These are phyloP conservation scores for Xenopus borealis DNA, from an alignment of 2,113 vertebrate genomes.

Conservation along the genomic window DNA sequence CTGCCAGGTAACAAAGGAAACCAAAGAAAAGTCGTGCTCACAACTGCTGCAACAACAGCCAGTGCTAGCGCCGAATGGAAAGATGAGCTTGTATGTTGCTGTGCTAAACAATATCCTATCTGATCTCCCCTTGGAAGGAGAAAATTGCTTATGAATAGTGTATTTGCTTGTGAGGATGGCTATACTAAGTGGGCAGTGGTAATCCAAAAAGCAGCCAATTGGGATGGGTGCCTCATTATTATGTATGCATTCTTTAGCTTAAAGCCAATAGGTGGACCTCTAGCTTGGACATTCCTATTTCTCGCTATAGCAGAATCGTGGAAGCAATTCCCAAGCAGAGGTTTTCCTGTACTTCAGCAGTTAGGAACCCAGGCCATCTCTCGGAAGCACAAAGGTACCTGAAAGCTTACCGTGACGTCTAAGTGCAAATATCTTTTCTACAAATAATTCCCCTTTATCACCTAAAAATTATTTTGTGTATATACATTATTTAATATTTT, in stretches of 20 bases:
- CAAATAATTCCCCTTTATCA: slow-evolving; percentile 55
- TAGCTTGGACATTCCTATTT: background rate
- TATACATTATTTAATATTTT: slow-evolving; percentile 63
- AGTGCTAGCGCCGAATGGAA: slow-evolving; percentile 41
- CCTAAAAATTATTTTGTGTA: slow-evolving; percentile 60
- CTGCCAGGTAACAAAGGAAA: slow-evolving; percentile 52
- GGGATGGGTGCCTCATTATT: slow-evolving; percentile 1
- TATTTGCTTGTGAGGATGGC: slow-evolving; percentile 24
- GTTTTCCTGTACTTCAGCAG: background rate
- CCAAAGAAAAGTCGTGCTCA: slow-evolving; percentile 34
- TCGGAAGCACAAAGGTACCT: slow-evolving; percentile 7
- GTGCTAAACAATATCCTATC: slow-evolving; percentile 54
- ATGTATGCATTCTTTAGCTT: background rate
- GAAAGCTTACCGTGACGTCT: slow-evolving; percentile 51
- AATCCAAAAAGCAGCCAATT: background rate
- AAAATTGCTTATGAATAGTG: slow-evolving; percentile 52
- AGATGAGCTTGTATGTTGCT: slow-evolving; percentile 53
- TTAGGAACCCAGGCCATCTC: too few relatives aligned
- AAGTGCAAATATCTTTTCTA: slow-evolving; percentile 53
- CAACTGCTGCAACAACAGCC: slow-evolving; percentile 40
- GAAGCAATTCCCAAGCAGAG: background rate
- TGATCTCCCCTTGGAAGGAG: slow-evolving; percentile 59
- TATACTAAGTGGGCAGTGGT: background rate
- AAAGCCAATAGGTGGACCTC: background rate
- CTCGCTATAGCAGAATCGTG: background rate